A percentile compares a stretch with the other conserved stretches of the same genome.
Conservation (phyloP, 1,140 invertebrate species). For the Heliconius nattereri region DNA sequence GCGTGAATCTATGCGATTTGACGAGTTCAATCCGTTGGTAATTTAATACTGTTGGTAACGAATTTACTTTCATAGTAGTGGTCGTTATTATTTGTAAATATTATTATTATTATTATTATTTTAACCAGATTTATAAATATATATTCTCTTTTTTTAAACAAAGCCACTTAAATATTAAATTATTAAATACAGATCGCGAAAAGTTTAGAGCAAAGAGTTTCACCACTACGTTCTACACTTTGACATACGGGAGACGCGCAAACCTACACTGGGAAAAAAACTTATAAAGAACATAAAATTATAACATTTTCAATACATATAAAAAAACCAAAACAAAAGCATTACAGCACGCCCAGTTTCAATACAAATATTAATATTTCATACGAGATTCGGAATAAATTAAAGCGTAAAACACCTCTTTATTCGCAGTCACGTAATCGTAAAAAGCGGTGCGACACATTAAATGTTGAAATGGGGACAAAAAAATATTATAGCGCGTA, state of each 20-base stretch:
- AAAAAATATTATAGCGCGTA: neutral
- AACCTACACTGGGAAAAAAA: neutral
- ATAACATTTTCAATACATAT: neutral
- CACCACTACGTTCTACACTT: too few species aligned
- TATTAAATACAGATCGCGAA: too few species aligned
- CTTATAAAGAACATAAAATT: neutral
- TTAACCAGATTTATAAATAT: too few species aligned
- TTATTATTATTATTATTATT: too few species aligned
- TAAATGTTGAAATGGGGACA: slow-evolving; percentile 2
- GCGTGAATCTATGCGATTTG: neutral
- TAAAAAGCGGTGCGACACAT: slow-evolving; percentile 8
- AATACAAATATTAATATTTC: slow-evolving; percentile 15
- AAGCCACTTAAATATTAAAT: too few species aligned
- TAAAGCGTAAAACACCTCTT: slow-evolving; percentile 11
- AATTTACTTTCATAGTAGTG: neutral
- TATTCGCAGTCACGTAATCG: slow-evolving; percentile 12
- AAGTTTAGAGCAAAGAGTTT: too few species aligned
- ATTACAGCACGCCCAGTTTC: neutral
- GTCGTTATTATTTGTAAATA: neutral
- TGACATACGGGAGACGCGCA: too few species aligned
- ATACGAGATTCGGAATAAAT: slow-evolving; percentile 1
- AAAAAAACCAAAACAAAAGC: slow-evolving; percentile 6
- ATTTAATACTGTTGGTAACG: neutral
- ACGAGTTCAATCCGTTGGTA: neutral
- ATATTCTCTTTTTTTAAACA: too few species aligned